Conservation (phyloP, 2,888 invertebrate species). For the Eurytoma adleriae region DNA sequence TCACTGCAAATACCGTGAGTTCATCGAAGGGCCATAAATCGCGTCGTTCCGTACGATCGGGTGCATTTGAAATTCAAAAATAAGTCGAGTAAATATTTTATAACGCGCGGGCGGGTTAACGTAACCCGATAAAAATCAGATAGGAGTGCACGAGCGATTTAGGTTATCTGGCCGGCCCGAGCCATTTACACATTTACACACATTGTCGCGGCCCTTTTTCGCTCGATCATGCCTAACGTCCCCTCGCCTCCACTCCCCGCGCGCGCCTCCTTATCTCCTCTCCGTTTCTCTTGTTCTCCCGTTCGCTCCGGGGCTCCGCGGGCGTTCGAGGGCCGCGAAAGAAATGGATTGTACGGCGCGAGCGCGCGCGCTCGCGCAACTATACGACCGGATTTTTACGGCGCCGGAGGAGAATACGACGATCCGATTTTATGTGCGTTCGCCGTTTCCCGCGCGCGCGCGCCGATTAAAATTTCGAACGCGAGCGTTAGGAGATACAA, state of each 20-base stretch:
- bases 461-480: constrained; percentile 56
- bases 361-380: constrained; percentile 12
- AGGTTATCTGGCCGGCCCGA: constrained; percentile 4
- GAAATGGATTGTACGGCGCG: constrained; percentile 44
- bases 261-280: not conserved
- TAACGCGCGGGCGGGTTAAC: no score
- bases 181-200: constrained; percentile 34
- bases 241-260: not conserved
- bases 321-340: constrained; percentile 11
- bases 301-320: constrained; percentile 1
- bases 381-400: constrained; percentile 52
- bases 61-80: no score
- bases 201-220: constrained; percentile 5
- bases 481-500: constrained; percentile 29
- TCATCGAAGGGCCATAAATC: no score
- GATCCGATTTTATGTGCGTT: constrained; percentile 48
- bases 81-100: no score
- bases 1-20: no score
- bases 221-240: not conserved
- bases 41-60: no score
- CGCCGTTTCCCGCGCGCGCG: constrained; percentile 5
- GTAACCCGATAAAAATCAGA: constrained; percentile 8
- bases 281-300: not conserved
- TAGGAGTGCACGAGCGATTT: constrained; percentile 6
- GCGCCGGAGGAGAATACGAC: constrained; percentile 8